Conservation (phyloP, 2,113 vertebrate species). For the Ia io region DNA sequence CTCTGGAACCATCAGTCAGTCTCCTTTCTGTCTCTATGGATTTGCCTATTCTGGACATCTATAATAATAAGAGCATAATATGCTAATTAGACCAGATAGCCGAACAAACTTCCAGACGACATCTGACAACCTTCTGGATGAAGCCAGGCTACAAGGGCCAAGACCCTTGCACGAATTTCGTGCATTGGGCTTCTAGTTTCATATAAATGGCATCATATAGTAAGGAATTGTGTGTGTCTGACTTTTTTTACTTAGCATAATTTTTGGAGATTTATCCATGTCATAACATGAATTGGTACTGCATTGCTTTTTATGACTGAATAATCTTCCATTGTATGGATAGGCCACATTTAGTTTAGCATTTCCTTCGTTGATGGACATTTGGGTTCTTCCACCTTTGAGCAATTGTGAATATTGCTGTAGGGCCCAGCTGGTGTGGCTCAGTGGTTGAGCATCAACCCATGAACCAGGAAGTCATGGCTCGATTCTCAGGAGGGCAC, state of each 20-base stretch:
- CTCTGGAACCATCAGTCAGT: fast-evolving
- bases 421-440: neutral
- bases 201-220: neutral
- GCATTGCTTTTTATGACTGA: neutral
- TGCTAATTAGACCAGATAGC: too few species aligned
- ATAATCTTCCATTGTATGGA: neutral
- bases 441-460: too few species aligned
- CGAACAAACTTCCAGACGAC: too few species aligned
- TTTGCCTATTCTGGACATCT: neutral
- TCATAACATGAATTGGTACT: neutral
- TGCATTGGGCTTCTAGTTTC: neutral
- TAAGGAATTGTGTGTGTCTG: neutral
- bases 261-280: neutral
- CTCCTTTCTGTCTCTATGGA: neutral
- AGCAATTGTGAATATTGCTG: neutral
- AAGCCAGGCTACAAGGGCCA: too few species aligned
- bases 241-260: neutral
- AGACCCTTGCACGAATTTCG: too few species aligned
- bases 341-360: neutral
- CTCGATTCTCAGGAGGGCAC: too few species aligned
- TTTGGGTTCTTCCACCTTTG: neutral
- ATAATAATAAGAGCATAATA: too few species aligned
- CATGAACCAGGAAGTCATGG: too few species aligned
- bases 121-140: too few species aligned
- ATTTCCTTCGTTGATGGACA: neutral